These are phyloP conservation scores for Cryptocheilus praepositus DNA, from an alignment of 2,888 invertebrate genomes.

Conservation along the genomic window DNA sequence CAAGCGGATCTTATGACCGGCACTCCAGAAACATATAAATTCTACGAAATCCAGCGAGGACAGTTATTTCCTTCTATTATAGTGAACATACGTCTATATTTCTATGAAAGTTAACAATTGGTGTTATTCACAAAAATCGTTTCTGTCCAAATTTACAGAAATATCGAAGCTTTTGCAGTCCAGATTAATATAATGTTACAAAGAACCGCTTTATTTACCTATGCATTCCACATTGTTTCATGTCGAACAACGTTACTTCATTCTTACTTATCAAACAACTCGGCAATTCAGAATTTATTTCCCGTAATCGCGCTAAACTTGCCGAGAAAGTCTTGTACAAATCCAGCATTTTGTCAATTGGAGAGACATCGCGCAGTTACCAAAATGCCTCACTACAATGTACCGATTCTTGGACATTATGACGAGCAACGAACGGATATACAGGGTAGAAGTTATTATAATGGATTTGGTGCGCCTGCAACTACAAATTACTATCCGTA, in stretches of 20 bases:
- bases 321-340: slow-evolving; percentile 37
- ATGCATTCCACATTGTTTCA: background rate
- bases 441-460: slow-evolving; percentile 60
- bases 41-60: too few species aligned
- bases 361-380: slow-evolving; percentile 21
- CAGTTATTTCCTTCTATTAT: too few species aligned
- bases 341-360: slow-evolving; percentile 50
- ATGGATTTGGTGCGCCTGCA: slow-evolving; percentile 51
- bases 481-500: slow-evolving; percentile 63
- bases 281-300: slow-evolving; percentile 6
- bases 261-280: slow-evolving; percentile 1
- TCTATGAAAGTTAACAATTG: too few species aligned
- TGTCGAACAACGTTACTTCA: background rate
- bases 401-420: slow-evolving; percentile 2
- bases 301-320: background rate
- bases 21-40: too few species aligned
- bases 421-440: slow-evolving; percentile 13
- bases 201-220: background rate
- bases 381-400: slow-evolving; percentile 12
- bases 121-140: too few species aligned
- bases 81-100: too few species aligned
- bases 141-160: too few species aligned
- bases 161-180: too few species aligned
- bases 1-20: slow-evolving; percentile 30
- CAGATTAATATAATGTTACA: background rate